These are phyloP conservation scores for Felis chaus DNA, from an alignment of 2,113 vertebrate species.

Conservation along the genomic window DNA sequence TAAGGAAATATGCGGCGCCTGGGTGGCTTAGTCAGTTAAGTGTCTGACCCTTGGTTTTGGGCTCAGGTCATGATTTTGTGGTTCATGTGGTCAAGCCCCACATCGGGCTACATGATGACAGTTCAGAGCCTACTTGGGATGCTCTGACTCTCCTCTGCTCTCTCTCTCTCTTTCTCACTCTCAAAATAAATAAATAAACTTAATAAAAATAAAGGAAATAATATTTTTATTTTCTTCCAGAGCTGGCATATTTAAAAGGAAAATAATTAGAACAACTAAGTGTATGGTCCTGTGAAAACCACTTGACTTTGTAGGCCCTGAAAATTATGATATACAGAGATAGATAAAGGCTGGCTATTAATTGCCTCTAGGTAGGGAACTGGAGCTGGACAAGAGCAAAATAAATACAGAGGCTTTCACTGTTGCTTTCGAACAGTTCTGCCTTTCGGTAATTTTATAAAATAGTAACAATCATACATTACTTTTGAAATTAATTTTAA, in stretches of 20 bases:
- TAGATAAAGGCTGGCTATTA: background rate
- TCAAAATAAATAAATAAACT: too few relatives aligned
- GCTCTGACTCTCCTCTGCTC: too few relatives aligned
- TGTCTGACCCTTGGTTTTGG: too few relatives aligned
- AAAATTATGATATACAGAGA: background rate
- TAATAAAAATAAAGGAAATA: background rate
- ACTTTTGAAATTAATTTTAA: slow-evolving; percentile 60
- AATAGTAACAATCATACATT: background rate
- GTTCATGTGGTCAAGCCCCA: too few relatives aligned
- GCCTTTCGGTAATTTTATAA: background rate
- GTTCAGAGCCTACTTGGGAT: too few relatives aligned
- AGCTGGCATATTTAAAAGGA: background rate
- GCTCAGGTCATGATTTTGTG: too few relatives aligned
- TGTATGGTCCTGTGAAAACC: background rate
- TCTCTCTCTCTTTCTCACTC: too few relatives aligned
- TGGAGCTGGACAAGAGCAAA: rapidly evolving
- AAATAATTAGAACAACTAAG: background rate
- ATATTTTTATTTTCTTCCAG: background rate
- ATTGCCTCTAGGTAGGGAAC: background rate
- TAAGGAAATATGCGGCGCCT: background rate
- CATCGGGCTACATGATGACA: too few relatives aligned
- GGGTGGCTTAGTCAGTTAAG: too few relatives aligned
- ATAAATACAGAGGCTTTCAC: background rate
- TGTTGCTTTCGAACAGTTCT: background rate
- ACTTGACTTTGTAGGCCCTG: background rate